These are phyloP conservation scores for Gila robusta DNA, from an alignment of 2,797 vertebrate genomes.

Conservation along the genomic window DNA sequence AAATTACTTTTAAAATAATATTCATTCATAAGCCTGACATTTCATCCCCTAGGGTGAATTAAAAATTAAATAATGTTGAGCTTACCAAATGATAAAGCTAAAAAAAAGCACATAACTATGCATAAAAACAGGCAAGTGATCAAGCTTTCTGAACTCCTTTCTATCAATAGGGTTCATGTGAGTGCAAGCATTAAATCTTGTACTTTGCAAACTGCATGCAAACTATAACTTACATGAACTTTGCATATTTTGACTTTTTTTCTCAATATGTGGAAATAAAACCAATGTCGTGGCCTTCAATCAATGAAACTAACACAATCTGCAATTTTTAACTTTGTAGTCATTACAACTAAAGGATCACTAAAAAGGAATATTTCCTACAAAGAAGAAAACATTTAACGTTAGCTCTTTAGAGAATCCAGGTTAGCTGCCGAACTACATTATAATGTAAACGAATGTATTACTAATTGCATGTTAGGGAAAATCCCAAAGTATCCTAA, in stretches of 20 bases:
- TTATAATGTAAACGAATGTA: neutral
- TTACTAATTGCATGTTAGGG: neutral
- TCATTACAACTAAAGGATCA: neutral
- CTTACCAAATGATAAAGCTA: neutral
- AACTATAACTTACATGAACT: neutral
- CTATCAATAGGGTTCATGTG: slow-evolving; percentile 22
- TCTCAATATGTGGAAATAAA: neutral
- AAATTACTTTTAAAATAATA: slow-evolving; percentile 1
- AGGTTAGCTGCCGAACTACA: neutral
- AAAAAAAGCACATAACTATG: slow-evolving; percentile 2
- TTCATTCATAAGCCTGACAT: neutral
- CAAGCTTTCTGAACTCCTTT: neutral
- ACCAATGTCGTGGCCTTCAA: neutral
- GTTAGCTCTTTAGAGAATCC: neutral
- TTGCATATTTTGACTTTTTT: neutral
- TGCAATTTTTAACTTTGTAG: too few relatives aligned
- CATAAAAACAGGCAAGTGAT: neutral
- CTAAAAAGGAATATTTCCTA: neutral
- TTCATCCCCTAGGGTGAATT: neutral
- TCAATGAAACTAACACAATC: neutral
- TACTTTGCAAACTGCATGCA: neutral
- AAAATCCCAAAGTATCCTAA: neutral
- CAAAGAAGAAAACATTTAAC: neutral
- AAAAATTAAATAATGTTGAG: neutral
- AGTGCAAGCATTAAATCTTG: neutral